phyloP scores from a whole-genome alignment of 2,888 invertebrate genomes.

The Ochropacha duplaris region DNA sequence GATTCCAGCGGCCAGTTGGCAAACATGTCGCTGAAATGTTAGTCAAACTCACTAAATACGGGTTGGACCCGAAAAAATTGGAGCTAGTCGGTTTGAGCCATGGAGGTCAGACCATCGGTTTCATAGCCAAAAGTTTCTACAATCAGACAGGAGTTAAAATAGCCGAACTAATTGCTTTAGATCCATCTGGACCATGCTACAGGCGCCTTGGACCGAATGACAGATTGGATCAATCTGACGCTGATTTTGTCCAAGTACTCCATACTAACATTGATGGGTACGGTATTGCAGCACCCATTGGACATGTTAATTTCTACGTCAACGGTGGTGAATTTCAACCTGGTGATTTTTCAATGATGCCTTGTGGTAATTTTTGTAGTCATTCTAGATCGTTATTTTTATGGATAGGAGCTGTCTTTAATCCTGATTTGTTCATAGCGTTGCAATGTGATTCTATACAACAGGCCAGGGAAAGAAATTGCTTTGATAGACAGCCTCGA shows the following conservation, averaged over 20 bases:
- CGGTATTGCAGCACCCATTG: conserved; percentile 29
- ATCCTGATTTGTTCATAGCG: conserved; percentile 41
- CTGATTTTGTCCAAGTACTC: conserved; percentile 27
- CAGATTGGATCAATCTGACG: conserved; percentile 30
- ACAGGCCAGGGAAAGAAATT: conserved; percentile 45
- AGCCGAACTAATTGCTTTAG: conserved; percentile 24
- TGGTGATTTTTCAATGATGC: conserved; percentile 27
- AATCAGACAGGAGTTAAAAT: conserved; percentile 26
- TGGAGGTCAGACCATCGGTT: conserved; percentile 33
- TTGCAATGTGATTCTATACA: conserved; percentile 52
- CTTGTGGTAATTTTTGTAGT: conserved; percentile 47
- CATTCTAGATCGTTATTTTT: conserved; percentile 41
- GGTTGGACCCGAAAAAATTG: conserved; percentile 25
- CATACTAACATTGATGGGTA: conserved; percentile 29
- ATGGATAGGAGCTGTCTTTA: conserved; percentile 46
- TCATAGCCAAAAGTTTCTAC: conserved; percentile 31
- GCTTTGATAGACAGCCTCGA: conserved; percentile 43
- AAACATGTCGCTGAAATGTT: conserved; percentile 27
- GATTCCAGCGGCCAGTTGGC: conserved; percentile 26
- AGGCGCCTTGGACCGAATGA: conserved; percentile 22
- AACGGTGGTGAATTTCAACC: conserved; percentile 41
- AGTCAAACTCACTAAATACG: conserved; percentile 19
- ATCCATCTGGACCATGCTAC: conserved; percentile 37
- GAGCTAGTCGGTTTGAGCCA: conserved; percentile 30
- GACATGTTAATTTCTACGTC: conserved; percentile 36